These are phyloP conservation scores for Cydia fagiglandana DNA, from an alignment of 1,140 invertebrate genomes.

Conservation along the genomic window DNA sequence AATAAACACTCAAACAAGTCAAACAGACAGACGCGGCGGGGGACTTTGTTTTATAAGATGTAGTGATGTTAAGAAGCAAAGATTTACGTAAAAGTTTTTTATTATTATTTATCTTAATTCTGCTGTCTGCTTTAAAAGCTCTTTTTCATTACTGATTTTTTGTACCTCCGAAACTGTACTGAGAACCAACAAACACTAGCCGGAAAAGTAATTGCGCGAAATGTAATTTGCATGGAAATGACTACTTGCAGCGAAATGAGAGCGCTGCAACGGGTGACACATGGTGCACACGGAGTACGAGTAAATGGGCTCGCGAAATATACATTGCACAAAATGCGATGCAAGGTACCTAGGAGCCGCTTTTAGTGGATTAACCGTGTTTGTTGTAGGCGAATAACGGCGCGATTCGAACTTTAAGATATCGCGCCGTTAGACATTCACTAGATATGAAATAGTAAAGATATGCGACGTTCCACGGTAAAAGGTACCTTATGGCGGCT, in stretches of 20 bases:
- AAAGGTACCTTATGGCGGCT: too few relatives aligned
- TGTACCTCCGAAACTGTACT: background rate
- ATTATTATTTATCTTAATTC: too few relatives aligned
- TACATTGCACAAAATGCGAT: conserved; percentile 3
- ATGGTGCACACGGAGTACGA: conserved; percentile 10
- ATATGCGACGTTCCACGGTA: too few relatives aligned
- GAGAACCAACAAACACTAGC: background rate
- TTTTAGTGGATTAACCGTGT: background rate
- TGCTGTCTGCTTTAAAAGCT: too few relatives aligned
- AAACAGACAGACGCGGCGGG: too few relatives aligned
- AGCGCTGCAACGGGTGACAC: conserved; percentile 15
- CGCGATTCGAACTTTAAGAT: too few relatives aligned
- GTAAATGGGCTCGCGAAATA: background rate
- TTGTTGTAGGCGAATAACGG: background rate
- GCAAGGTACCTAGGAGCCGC: background rate
- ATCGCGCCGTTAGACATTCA: too few relatives aligned
- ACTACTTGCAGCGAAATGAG: background rate
- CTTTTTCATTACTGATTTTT: background rate
- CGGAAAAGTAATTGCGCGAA: background rate
- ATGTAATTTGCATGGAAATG: conserved; percentile 12
- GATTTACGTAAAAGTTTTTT: too few relatives aligned
- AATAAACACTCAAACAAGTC: too few relatives aligned
- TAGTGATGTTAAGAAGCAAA: too few relatives aligned
- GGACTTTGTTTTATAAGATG: too few relatives aligned
- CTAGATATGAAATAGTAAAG: too few relatives aligned